Conservation (phyloP, 2,888 invertebrate species). For the Diplolepis rosae region DNA sequence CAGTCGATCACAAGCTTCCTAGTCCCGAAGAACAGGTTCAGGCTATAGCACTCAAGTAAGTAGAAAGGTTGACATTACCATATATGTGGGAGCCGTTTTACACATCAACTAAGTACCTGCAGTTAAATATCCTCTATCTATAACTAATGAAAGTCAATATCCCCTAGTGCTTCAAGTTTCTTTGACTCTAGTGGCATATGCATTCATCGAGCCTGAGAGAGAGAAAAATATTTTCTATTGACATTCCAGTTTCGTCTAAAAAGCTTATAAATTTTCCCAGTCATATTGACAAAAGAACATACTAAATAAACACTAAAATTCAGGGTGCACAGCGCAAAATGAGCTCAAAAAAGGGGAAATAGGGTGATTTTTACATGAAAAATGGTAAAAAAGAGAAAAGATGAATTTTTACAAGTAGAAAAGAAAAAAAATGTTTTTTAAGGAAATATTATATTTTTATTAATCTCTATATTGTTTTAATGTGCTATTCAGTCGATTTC, state of each 20-base stretch:
- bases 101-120: constrained; percentile 6
- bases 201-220: not conserved
- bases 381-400: too few species aligned
- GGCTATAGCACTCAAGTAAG: constrained; percentile 88
- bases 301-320: too few species aligned
- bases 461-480: too few species aligned
- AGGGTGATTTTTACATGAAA: too few species aligned
- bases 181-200: not conserved
- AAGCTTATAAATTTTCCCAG: too few species aligned
- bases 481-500: too few species aligned
- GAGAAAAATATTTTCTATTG: not conserved
- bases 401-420: too few species aligned
- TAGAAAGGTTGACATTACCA: constrained; percentile 40
- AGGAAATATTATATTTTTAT: too few species aligned
- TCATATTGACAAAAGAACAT: too few species aligned
- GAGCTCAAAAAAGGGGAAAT: too few species aligned
- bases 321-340: too few species aligned
- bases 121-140: constrained; percentile 17
- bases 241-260: not conserved
- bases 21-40: constrained; percentile 91
- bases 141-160: constrained; percentile 24
- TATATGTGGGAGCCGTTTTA: constrained; percentile 14
- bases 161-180: constrained; percentile 8
- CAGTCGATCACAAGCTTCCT: constrained; percentile 89
- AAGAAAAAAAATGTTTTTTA: too few species aligned